Base-by-base conservation (phyloP, 2,113 vertebrate species). In the Periophthalmodon schlosseri region DNA sequence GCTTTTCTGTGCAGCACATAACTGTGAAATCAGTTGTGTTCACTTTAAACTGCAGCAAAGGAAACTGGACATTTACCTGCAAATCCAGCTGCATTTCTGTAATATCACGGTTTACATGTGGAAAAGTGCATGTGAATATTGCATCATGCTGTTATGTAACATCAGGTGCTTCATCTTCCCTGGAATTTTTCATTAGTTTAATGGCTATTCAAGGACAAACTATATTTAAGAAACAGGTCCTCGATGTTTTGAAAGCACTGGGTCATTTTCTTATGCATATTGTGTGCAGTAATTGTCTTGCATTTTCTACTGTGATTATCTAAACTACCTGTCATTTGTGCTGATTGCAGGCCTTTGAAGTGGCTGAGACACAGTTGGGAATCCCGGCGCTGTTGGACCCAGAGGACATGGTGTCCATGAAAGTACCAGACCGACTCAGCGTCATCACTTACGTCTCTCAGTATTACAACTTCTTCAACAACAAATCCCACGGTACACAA, bases 321-420 rank as follows among this genome's bases (percentile, higher is more conserved):
- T 65, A 65, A 65, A 39, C 20, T 20, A 21, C 20, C 34, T n/a
- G 10, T 7, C 21, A 15, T 24, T 20, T 56, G 60, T 60, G 18
- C 2, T 49, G 52, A 12, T 4, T 24, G 0, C 63, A 99, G 98
- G 97, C 97, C 1, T 99, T 99, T 86, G 95, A 98, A 75, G 87
- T 97, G 91, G 97, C 98, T 0, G 97, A 99, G 89, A 88, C 90
- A 28, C 95, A 99, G 87, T 90, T 99, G 87, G 97, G 96, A 24
- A 99, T 99, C 80, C 97, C 98, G 0, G 96, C 98, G 21, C 92
- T 99, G 73, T 90, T 99, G 88, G 97, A 99, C 88, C 93, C 97
- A 75, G 96, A 93, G 20, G 97, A 99, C 87, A 99, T 99, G 98
- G 97, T 99, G 77, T 96, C 97, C 72, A 99, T 98, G 98, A 95